Base-by-base conservation (phyloP, 1,140 invertebrate genomes). In the Habropoda laboriosa region DNA sequence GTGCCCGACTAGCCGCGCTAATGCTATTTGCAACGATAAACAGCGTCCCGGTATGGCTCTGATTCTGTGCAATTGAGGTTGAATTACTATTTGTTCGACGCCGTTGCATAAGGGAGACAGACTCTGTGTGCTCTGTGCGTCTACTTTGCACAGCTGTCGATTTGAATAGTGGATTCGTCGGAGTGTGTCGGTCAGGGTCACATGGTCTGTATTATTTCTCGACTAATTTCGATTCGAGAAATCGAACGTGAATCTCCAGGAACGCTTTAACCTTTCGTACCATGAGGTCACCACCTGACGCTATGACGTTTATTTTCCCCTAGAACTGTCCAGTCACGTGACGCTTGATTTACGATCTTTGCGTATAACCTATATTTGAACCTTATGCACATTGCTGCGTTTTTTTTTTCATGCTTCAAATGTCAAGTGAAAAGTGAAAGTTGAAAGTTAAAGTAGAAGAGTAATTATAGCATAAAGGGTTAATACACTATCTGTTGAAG, bases 41-140 rank as follows among this genome's bases (percentile, higher is more conserved):
- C 47, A n/a, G 8, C 51, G 58, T 70, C 72, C 60, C 38, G 42
- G 51, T 61, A 32, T 53, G 42, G 49, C 67, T 72, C 71, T 70
- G 72, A 86, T 85, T 87, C 55, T 53, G n/a, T 40, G 74, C 70
- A 81, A 83, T 87, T 87, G 81, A 81, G 74, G 51, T 66, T 81
- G 66, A 86, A 86, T 82, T 82, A 67, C 79, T 79, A 70, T 85
- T 83, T 80, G 84, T 55, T 53, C 61, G 53, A 45, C 18, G 60
- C 32, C 49, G 45, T 76, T 70, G 79, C 75, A 68, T 64, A 78
- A 85, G 82, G 57, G 35, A 30, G 21, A n/a, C n/a, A n/a, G n/a
- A n/a, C n/a, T n/a, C n/a, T n/a, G n/a, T 35, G 49, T 38, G 40
- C 51, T 45, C 60, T 32, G 38, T 10, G 60, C 71, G n/a, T n/a